Percentiles rank a stretch among this genome's conserved stretches.
phyloP scores from a whole-genome alignment of 2,113 vertebrate species.

The Panthera leo region DNA sequence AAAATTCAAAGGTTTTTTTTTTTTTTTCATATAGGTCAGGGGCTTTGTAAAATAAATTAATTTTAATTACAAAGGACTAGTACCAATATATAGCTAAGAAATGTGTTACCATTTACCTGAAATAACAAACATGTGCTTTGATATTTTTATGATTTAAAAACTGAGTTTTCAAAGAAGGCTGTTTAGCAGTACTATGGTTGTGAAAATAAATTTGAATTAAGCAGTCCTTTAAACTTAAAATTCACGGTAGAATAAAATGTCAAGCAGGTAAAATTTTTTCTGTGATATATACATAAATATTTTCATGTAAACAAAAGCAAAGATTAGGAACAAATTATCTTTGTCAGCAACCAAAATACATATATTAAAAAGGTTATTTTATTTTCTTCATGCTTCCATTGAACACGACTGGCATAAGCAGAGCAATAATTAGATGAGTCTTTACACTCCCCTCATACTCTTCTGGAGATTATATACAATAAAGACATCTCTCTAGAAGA shows the following conservation, averaged over 20 bases:
- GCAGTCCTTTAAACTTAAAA: slow-evolving; percentile 66
- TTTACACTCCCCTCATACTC: slow-evolving; percentile 67
- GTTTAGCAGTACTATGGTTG: slow-evolving; percentile 45
- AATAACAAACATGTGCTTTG: slow-evolving; percentile 79
- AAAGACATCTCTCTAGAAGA: slow-evolving; percentile 55
- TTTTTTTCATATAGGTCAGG: slow-evolving; percentile 50
- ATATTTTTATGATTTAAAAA: slow-evolving; percentile 80
- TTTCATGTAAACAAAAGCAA: slow-evolving; percentile 81
- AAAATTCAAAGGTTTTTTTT: slow-evolving; percentile 65
- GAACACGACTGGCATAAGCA: slow-evolving; percentile 71
- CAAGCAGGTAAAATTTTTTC: slow-evolving; percentile 65
- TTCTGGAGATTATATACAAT: slow-evolving; percentile 53
- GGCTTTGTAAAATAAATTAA: slow-evolving; percentile 71
- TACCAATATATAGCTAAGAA: slow-evolving; percentile 73
- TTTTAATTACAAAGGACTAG: slow-evolving; percentile 71
- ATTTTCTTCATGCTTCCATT: slow-evolving; percentile 78
- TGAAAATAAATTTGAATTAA: slow-evolving; percentile 69
- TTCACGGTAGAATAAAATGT: slow-evolving; percentile 67
- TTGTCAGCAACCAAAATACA: slow-evolving; percentile 77
- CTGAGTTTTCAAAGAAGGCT: slow-evolving; percentile 68
- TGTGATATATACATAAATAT: slow-evolving; percentile 79
- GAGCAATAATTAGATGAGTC: slow-evolving; percentile 74
- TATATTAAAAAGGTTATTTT: slow-evolving; percentile 70
- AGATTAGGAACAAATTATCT: slow-evolving; percentile 63
- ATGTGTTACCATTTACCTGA: slow-evolving; percentile 60